Evolutionary conservation across 2,888 invertebrate species (phyloP).

Genomic region (Xylota sylvarum): DNA sequence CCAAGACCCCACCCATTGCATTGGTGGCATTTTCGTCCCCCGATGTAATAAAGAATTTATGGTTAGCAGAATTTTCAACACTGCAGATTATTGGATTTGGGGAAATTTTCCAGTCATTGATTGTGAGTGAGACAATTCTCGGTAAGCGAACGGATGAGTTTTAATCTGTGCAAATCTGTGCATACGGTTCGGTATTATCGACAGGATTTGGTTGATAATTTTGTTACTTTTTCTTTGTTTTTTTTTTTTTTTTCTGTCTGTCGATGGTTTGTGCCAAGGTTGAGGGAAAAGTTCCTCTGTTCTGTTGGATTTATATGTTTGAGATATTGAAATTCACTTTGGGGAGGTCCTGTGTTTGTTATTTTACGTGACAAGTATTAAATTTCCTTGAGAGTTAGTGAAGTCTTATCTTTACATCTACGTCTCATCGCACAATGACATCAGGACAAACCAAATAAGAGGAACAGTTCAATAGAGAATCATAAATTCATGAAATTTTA

Average conservation of each 20-base stretch:
- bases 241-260: neutral
- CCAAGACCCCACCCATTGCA: constrained; percentile 7
- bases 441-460: too few species aligned
- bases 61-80: constrained; percentile 53
- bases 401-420: too few species aligned
- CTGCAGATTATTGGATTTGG: constrained; percentile 72
- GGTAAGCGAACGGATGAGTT: constrained; percentile 53
- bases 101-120: constrained; percentile 64
- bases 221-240: constrained; percentile 21
- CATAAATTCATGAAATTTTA: too few species aligned
- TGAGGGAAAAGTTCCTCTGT: neutral
- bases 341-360: too few species aligned
- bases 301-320: too few species aligned
- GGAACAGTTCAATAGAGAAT: too few species aligned
- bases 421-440: too few species aligned
- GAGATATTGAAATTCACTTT: too few species aligned
- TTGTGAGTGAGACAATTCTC: constrained; percentile 57
- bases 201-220: constrained; percentile 35
- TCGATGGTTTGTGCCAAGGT: neutral
- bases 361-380: too few species aligned
- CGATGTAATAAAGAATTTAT: constrained; percentile 63
- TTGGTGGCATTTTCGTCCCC: constrained; percentile 45
- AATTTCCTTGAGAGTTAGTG: too few species aligned
- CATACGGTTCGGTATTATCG: constrained; percentile 58
- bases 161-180: constrained; percentile 70